Base-by-base conservation (phyloP, 2,888 invertebrate genomes). In the Rotaria macrura region DNA sequence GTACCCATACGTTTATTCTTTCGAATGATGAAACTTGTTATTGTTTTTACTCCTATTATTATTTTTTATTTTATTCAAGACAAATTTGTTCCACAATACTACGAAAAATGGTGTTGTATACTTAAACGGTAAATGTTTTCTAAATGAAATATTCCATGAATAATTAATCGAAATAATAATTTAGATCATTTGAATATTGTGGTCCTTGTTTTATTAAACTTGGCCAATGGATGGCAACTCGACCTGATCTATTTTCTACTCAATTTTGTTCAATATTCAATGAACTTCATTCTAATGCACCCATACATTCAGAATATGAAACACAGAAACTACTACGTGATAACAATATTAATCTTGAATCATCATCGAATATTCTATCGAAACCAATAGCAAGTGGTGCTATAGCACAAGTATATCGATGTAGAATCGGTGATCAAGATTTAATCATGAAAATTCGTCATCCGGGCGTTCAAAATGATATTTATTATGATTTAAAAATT, bases 131-230 rank as follows among this genome's bases (percentile, higher is more conserved):
- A 34, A 65, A 20, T n/a, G 1, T 65, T 65, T 65, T 65, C 0
- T 14, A n/a, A 34, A 3, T 65, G 5, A 65, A 65, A 34, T 65
- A 12, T 14, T 65, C 12, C 3, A 38, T 34, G 5, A 34, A 34
- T 5, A 29, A 20, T 38, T 20, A n/a, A n/a, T 1, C 17, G 5
- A 1, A 29, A 2, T 34, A 65, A 34, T 34, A 20, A 4, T 65
- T 65, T 14, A 65, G 65, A 43, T 79, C 79, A 79, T 79, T 79
- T 43, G 79, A 79, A 34, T 40, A 25, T 25, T 84, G 84, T 79
- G 92, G 92, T 0, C 92, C 92, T 3, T 91, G 92, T n/a, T 91
- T 92, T 85, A 89, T 92, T 43, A 92, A 92, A 88, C 89, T 92
- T 38, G 92, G 92, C 3, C 92, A 92, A 87, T 92, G 92, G 92